These are phyloP conservation scores for Lophius piscatorius DNA, from an alignment of 2,113 vertebrate species.

Conservation along the genomic window DNA sequence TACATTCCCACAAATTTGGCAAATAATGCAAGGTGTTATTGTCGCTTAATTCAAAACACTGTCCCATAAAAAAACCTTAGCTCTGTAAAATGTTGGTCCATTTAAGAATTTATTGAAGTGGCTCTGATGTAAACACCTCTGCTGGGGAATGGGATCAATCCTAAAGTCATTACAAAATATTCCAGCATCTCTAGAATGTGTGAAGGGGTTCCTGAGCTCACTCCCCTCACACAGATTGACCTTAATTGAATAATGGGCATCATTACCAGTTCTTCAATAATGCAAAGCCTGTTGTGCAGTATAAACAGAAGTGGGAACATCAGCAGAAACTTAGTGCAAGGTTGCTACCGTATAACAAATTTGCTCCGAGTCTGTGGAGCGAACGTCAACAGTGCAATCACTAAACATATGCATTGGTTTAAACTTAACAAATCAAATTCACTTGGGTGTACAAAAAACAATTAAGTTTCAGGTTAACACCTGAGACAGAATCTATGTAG, in stretches of 20 bases:
- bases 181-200: conserved; percentile 37
- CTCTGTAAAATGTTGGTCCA: conserved; percentile 3
- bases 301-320: conserved; percentile 18
- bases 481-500: neutral
- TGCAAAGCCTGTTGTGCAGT: conserved; percentile 28
- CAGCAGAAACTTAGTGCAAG: conserved; percentile 22
- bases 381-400: neutral
- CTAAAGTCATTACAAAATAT: conserved; percentile 56
- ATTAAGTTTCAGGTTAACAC: neutral
- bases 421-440: neutral
- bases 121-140: conserved; percentile 42
- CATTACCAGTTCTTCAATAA: conserved; percentile 54
- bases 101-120: conserved; percentile 12
- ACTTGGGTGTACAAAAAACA: neutral
- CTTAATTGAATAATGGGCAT: conserved; percentile 67
- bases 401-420: conserved; percentile 16
- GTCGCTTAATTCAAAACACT: conserved; percentile 15
- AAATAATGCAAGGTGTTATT: neutral
- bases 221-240: conserved; percentile 26
- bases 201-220: conserved; percentile 6
- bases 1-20: conserved; percentile 6
- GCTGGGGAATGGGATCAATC: conserved; percentile 50
- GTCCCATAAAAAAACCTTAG: conserved; percentile 10
- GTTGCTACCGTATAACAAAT: conserved; percentile 23
- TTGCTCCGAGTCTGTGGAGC: neutral